phyloP scores from a whole-genome alignment of 2,888 invertebrate species.

The Pachymerium ferrugineum region DNA sequence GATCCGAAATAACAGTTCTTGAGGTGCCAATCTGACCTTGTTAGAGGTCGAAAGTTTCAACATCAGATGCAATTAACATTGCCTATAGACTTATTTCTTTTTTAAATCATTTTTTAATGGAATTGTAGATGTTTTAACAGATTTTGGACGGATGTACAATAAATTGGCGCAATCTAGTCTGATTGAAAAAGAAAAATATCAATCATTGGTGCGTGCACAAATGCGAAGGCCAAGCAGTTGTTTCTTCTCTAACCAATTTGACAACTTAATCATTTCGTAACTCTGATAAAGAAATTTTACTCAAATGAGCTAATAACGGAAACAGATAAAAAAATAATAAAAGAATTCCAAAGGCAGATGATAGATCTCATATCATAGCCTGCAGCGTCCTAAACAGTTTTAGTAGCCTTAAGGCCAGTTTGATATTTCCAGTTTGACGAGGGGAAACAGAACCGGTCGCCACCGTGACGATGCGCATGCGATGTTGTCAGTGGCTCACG shows the following conservation, averaged over 20 bases:
- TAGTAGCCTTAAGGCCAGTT: not conserved
- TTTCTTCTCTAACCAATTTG: not conserved
- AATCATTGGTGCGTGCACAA: no score
- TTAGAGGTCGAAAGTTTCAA: not conserved
- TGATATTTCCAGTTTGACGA: not conserved
- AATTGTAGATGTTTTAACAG: not conserved
- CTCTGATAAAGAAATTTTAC: not conserved
- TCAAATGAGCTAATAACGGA: not conserved
- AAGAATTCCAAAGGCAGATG: not conserved
- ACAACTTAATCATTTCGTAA: not conserved
- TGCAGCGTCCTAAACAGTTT: not conserved
- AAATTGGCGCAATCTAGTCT: slow-evolving; percentile 1
- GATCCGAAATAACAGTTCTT: no score
- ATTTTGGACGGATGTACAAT: not conserved
- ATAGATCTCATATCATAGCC: no score
- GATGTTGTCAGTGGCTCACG: not conserved
- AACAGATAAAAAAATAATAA: not conserved
- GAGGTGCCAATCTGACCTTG: not conserved
- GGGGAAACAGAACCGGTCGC: not conserved
- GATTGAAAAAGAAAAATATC: no score
- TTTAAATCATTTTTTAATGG: not conserved
- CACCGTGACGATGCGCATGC: not conserved
- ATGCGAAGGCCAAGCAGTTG: no score
- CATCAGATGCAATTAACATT: not conserved
- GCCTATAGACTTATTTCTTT: not conserved